Base-by-base conservation (phyloP, 2,113 vertebrate species). In the Triplophysa tibetana region DNA sequence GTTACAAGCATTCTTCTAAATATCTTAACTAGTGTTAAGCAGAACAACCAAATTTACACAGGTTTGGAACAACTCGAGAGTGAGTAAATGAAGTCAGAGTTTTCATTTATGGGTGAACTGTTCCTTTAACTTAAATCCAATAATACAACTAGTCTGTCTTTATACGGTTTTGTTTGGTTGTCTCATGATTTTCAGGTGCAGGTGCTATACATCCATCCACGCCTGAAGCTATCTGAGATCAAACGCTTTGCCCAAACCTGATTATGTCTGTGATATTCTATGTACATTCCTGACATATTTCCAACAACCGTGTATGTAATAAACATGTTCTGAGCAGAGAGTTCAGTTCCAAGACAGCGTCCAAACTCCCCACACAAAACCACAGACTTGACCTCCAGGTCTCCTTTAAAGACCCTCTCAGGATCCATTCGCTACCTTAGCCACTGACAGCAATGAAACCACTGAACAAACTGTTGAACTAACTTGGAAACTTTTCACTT, bases 151-250 rank as follows among this genome's bases (percentile, higher is more conserved):
- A 29, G 2, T 29, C 26, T 29, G 1, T 29, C 29, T 29, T 29
- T 29, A 29, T 29, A 29, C 29, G 29, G 3, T 29, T 38, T 38
- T 38, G 33, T 38, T 8, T 38, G 33, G 33, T 38, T 33, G 16
- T 54, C 52, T 26, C 19, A 29, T 52, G 48, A 19, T 33, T 70
- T 61, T n/a, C 14, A 43, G 21, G 56, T 45, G 70, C 12, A 61
- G 21, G n/a, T 74, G 56, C 13, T 74, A 19, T 43, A 7, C 8
- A 10, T 74, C 33, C 33, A 54, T 75, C 78, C 79, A 79, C 85
- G 26, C 70, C 38, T 86, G 88, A 94, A 93, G 92, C 87, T 86
- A 89, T 87, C 91, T 89, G 93, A 93, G 93, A 95, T 38, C 33
- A 33, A 91, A 17, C 84, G 87, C 90, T 90, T 85, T 23, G 16